A percentile compares a stretch with the other conserved stretches of the same genome.
These are phyloP conservation scores for Oscheius sp. DNA, from an alignment of 2,888 invertebrate genomes.

Conservation along the genomic window DNA sequence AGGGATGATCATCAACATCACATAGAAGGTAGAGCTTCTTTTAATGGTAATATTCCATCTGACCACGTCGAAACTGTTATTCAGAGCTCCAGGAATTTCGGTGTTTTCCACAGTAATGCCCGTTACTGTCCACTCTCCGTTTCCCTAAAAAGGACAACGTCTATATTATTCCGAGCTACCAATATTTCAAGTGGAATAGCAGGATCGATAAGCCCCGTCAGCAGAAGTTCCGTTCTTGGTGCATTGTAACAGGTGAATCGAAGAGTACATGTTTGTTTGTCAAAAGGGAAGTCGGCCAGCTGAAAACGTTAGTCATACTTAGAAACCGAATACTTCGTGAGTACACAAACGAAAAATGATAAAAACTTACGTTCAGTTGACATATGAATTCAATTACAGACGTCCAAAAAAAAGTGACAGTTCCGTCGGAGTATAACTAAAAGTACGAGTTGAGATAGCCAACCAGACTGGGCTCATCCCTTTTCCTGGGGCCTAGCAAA, in stretches of 20 bases:
- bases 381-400: slow-evolving; percentile 20
- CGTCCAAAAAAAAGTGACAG: slow-evolving; percentile 6
- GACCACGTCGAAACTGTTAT: slow-evolving; percentile 6
- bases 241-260: slow-evolving; percentile 20
- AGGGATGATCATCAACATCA: slow-evolving; percentile 29
- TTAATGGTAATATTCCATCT: slow-evolving; percentile 14
- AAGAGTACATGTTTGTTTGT: slow-evolving; percentile 10
- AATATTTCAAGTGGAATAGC: background rate
- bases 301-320: background rate
- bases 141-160: slow-evolving; percentile 9
- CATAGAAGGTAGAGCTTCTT: slow-evolving; percentile 19
- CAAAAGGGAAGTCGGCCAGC: slow-evolving; percentile 25
- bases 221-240: slow-evolving; percentile 6
- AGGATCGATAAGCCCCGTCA: background rate
- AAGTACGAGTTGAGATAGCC: no score
- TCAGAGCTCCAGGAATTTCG: background rate
- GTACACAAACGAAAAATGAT: background rate
- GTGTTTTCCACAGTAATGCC: background rate
- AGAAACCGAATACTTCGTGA: background rate
- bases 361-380: slow-evolving; percentile 25
- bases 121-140: slow-evolving; percentile 17
- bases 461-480: no score
- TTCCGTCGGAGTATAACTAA: slow-evolving; percentile 18
- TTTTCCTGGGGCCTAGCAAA: no score
- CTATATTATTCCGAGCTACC: background rate